phyloP scores from a whole-genome alignment of 53 echinoderm and acorn worm species.

The Pentamera pediparva region DNA sequence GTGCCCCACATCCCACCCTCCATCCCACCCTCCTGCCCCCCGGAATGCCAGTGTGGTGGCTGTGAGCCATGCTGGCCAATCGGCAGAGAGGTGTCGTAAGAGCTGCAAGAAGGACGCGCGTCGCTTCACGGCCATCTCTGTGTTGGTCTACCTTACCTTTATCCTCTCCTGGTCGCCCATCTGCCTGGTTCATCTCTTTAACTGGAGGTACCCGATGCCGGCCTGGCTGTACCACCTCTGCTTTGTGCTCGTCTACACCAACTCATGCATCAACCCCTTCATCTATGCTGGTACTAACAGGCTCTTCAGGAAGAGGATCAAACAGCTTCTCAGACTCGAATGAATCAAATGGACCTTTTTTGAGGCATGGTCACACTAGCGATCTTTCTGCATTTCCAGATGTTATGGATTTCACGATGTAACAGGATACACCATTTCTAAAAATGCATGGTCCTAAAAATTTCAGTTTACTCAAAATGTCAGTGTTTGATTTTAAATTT shows the following conservation, averaged over 20 bases:
- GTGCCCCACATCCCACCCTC: too few species aligned
- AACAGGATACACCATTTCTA: not conserved
- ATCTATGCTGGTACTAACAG: conserved; percentile 44
- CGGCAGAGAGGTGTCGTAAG: not conserved
- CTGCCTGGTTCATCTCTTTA: conserved; percentile 43
- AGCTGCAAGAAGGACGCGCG: conserved; percentile 51
- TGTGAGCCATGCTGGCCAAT: not conserved
- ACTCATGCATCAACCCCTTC: conserved; percentile 76
- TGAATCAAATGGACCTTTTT: not conserved
- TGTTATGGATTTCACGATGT: too few species aligned
- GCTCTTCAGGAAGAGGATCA: conserved; percentile 8
- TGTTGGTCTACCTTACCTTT: conserved; percentile 46
- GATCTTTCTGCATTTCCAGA: not conserved
- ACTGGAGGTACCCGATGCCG: conserved; percentile 32
- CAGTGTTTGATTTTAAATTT: too few species aligned
- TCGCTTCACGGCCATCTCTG: conserved; percentile 61
- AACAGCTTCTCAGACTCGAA: conserved; percentile 13
- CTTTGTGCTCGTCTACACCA: conserved; percentile 51
- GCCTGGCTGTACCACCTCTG: conserved; percentile 35
- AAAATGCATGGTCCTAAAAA: too few species aligned
- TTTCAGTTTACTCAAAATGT: too few species aligned
- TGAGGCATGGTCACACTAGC: too few species aligned
- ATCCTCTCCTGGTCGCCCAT: conserved; percentile 65
- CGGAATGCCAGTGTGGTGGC: not conserved
- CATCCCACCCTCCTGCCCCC: too few species aligned